Conservation (phyloP, 92 coral and sea anemone genomes). For the Ricordea florida region DNA sequence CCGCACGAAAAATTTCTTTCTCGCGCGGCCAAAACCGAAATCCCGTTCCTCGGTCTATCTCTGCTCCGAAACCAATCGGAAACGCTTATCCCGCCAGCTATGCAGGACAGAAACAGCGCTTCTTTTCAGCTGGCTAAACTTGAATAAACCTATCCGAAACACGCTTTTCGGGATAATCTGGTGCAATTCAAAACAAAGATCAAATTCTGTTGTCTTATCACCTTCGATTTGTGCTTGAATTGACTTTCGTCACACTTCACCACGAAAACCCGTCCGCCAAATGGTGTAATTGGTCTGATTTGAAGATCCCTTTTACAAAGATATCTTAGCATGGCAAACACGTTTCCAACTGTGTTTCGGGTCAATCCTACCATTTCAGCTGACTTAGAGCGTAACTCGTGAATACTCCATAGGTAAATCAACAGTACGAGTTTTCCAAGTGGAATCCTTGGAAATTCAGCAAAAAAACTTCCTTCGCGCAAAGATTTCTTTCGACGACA, state of each 20-base stretch:
- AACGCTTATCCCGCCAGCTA: not conserved
- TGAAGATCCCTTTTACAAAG: too few relatives aligned
- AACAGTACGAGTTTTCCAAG: constrained; percentile 1
- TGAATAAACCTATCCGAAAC: not conserved
- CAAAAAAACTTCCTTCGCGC: constrained; percentile 10
- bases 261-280: not conserved
- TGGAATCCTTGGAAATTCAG: constrained; percentile 14
- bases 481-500: constrained; percentile 1
- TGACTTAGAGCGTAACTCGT: not conserved
- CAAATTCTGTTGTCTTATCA: not conserved
- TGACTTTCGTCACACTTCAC: constrained; percentile 16
- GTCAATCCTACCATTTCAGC: not conserved
- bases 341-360: not conserved
- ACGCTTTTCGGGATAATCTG: not conserved
- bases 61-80: not conserved
- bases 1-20: not conserved
- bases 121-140: not conserved
- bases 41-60: not conserved
- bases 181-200: too few relatives aligned
- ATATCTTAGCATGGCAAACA: not conserved
- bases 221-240: constrained; percentile 14
- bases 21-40: not conserved
- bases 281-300: not conserved
- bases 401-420: constrained; percentile 18
- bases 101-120: not conserved